phyloP scores from a whole-genome alignment of 2,888 invertebrate genomes.

The Nephrotoma guestfalica region DNA sequence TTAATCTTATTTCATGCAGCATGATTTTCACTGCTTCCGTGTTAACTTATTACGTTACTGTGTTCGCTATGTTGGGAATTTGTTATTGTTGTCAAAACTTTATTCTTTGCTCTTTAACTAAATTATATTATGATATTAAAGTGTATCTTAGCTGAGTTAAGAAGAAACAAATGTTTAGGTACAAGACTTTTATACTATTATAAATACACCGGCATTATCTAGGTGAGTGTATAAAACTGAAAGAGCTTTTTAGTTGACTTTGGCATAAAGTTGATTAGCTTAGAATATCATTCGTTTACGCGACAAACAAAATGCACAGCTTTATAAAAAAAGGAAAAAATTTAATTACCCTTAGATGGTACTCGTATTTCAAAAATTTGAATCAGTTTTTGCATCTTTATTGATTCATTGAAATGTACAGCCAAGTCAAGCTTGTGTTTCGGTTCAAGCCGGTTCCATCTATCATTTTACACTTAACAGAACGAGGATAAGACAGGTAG shows the following conservation, averaged over 20 bases:
- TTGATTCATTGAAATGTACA: no score
- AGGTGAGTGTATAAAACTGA: background rate
- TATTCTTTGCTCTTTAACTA: background rate
- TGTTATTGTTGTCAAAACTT: background rate
- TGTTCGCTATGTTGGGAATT: background rate
- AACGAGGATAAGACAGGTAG: no score
- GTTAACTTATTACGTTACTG: background rate
- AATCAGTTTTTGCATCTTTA: no score
- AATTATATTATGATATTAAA: background rate
- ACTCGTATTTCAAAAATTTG: no score
- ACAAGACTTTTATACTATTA: background rate
- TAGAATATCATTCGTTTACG: no score
- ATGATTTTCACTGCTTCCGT: background rate
- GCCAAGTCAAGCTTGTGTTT: no score
- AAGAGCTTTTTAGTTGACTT: background rate
- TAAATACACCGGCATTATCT: background rate
- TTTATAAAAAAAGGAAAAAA: no score
- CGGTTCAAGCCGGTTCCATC: no score
- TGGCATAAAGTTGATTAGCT: background rate
- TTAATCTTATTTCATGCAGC: background rate
- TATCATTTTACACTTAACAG: no score
- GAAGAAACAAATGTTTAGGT: background rate
- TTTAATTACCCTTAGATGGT: no score
- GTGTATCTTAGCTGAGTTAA: background rate
- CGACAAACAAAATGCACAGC: no score